phyloP scores from a whole-genome alignment of 2,888 invertebrate genomes.

The Tenthredo amoena region DNA sequence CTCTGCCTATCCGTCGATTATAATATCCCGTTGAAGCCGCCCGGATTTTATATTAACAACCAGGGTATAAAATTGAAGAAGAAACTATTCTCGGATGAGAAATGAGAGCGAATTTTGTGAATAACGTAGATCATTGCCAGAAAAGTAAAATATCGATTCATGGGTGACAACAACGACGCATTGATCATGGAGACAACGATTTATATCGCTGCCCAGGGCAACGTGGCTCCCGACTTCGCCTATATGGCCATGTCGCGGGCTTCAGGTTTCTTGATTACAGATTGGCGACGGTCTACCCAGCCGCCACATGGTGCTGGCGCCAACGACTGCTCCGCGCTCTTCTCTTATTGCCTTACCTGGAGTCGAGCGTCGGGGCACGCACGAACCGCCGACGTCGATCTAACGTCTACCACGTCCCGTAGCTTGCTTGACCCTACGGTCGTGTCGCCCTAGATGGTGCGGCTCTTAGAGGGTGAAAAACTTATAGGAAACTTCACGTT shows the following conservation, averaged over 20 bases:
- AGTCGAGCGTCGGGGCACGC: slow-evolving; percentile 43
- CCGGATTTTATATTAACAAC: background rate
- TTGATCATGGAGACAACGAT: slow-evolving; percentile 45
- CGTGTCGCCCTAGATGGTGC: slow-evolving; percentile 26
- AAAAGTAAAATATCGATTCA: background rate
- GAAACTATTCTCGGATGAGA: background rate
- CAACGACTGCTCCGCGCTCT: slow-evolving; percentile 63
- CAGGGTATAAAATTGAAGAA: background rate
- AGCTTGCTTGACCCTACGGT: slow-evolving; percentile 15
- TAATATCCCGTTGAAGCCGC: slow-evolving; percentile 1
- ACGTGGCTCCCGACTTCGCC: slow-evolving; percentile 27
- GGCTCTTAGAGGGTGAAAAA: slow-evolving; percentile 11
- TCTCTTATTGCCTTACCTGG: slow-evolving; percentile 66
- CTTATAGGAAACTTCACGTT: background rate
- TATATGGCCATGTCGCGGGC: slow-evolving; percentile 54
- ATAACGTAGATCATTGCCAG: background rate
- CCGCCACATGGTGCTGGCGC: slow-evolving; percentile 71
- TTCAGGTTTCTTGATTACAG: slow-evolving; percentile 56
- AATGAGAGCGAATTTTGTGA: background rate
- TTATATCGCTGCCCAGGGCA: slow-evolving; percentile 39
- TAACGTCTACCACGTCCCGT: slow-evolving; percentile 18
- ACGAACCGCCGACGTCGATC: slow-evolving; percentile 32
- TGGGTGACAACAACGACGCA: slow-evolving; percentile 21
- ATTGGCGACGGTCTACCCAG: slow-evolving; percentile 56
- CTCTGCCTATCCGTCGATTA: background rate